Evolutionary conservation across 1,140 invertebrate genomes (phyloP).

Genomic region (Cherax destructor): DNA sequence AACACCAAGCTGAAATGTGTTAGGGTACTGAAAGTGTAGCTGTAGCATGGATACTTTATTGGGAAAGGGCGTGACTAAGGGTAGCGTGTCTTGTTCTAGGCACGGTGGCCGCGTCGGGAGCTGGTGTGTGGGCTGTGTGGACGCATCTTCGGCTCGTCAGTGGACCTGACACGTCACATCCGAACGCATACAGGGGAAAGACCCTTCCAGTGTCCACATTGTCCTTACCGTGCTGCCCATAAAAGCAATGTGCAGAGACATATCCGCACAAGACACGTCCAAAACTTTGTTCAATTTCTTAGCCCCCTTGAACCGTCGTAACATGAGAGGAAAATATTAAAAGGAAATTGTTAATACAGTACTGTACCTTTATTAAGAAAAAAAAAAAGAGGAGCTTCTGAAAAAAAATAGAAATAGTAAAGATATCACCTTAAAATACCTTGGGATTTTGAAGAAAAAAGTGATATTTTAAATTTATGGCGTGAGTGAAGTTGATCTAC

Average conservation of each 20-base stretch:
- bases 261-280: constrained; percentile 78
- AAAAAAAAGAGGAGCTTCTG: background rate
- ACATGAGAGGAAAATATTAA: background rate
- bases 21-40: background rate
- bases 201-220: constrained; percentile 76
- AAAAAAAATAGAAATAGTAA: background rate
- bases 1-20: background rate
- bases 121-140: constrained; percentile 75
- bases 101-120: constrained; percentile 29
- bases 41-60: background rate
- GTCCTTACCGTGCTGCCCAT: constrained; percentile 78
- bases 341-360: background rate
- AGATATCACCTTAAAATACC: background rate
- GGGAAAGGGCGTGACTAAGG: constrained; percentile 44
- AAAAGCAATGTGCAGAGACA: constrained; percentile 79
- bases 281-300: background rate
- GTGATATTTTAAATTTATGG: constrained; percentile 4
- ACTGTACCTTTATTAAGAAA: background rate
- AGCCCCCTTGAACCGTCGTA: background rate
- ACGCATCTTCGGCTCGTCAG: constrained; percentile 71
- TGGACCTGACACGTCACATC: constrained; percentile 73
- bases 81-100: constrained; percentile 45
- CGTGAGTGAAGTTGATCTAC: constrained; percentile 11
- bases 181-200: constrained; percentile 77
- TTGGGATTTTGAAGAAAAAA: background rate